phyloP scores from a whole-genome alignment of 2,888 invertebrate species.

The Hydrotaea diabolus region DNA sequence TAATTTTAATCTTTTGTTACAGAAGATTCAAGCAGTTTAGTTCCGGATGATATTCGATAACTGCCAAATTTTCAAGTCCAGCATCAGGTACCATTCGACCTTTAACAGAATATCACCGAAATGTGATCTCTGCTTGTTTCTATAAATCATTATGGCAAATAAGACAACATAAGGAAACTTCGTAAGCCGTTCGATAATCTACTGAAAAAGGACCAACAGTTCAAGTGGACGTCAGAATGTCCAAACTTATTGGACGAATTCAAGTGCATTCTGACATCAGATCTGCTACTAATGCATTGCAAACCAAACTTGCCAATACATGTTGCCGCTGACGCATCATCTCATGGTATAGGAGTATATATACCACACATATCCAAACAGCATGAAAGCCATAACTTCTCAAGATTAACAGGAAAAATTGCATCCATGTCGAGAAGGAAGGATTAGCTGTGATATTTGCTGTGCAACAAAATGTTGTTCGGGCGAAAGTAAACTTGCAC shows the following conservation, averaged over 20 bases:
- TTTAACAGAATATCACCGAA: slow-evolving; percentile 45
- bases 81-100: slow-evolving; percentile 53
- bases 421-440: slow-evolving; percentile 61
- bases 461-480: slow-evolving; percentile 35
- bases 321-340: slow-evolving; percentile 13
- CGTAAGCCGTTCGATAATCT: slow-evolving; percentile 18
- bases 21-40: slow-evolving; percentile 42
- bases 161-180: slow-evolving; percentile 23
- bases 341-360: slow-evolving; percentile 25
- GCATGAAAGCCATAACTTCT: slow-evolving; percentile 10
- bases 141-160: slow-evolving; percentile 23
- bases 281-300: background rate
- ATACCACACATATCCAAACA: background rate
- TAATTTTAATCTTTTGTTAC: slow-evolving; percentile 29
- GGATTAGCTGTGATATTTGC: slow-evolving; percentile 51
- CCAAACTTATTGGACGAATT: slow-evolving; percentile 2
- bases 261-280: slow-evolving; percentile 21
- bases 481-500: slow-evolving; percentile 53
- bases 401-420: slow-evolving; percentile 69
- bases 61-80: slow-evolving; percentile 49
- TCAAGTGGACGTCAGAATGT: slow-evolving; percentile 9
- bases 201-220: slow-evolving; percentile 1
- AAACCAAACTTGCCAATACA: slow-evolving; percentile 5
- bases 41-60: slow-evolving; percentile 54
- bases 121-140: slow-evolving; percentile 42